Percentiles rank a stretch among this genome's conserved stretches.
These are phyloP conservation scores for Campoletis raptor DNA, from an alignment of 2,888 invertebrate species.

Conservation along the genomic window DNA sequence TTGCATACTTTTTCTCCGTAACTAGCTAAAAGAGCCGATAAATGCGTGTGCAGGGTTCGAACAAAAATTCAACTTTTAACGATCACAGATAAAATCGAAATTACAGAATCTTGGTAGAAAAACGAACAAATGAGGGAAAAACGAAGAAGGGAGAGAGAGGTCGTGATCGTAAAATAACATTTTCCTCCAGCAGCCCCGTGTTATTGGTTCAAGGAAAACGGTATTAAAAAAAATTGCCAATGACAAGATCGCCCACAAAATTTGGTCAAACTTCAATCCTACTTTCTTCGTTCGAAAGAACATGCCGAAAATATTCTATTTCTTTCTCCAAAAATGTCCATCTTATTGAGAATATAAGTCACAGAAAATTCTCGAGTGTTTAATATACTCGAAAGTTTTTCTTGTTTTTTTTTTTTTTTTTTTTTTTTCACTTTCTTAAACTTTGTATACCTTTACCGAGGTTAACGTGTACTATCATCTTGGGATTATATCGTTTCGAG, in stretches of 20 bases:
- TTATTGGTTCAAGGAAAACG: slow-evolving; percentile 2
- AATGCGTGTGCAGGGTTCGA: slow-evolving; percentile 42
- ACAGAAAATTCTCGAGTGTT: slow-evolving; percentile 15
- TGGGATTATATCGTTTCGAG: slow-evolving; percentile 19
- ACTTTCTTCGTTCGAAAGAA: not conserved
- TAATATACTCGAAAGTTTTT: slow-evolving; percentile 31
- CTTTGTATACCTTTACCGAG: not conserved
- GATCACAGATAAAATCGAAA: slow-evolving; percentile 65
- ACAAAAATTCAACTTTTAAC: slow-evolving; percentile 64
- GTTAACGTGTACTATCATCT: slow-evolving; percentile 39
- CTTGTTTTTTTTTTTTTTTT: not conserved
- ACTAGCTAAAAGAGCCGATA: slow-evolving; percentile 33
- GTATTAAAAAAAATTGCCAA: not conserved
- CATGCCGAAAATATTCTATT: slow-evolving; percentile 1
- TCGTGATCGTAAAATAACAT: slow-evolving; percentile 20
- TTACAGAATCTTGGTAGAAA: slow-evolving; percentile 45
- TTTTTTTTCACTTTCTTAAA: not conserved
- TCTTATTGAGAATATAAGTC: not conserved
- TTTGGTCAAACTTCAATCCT: slow-evolving; percentile 40
- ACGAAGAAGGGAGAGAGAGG: slow-evolving; percentile 33
- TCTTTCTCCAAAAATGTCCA: slow-evolving; percentile 9
- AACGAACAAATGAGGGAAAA: not conserved
- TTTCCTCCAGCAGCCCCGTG: not conserved
- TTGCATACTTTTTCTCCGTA: slow-evolving; percentile 9
- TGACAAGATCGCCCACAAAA: slow-evolving; percentile 7